Evolutionary conservation across 2,113 vertebrate species (phyloP).

Genomic region (Sisor rabdophorus): DNA sequence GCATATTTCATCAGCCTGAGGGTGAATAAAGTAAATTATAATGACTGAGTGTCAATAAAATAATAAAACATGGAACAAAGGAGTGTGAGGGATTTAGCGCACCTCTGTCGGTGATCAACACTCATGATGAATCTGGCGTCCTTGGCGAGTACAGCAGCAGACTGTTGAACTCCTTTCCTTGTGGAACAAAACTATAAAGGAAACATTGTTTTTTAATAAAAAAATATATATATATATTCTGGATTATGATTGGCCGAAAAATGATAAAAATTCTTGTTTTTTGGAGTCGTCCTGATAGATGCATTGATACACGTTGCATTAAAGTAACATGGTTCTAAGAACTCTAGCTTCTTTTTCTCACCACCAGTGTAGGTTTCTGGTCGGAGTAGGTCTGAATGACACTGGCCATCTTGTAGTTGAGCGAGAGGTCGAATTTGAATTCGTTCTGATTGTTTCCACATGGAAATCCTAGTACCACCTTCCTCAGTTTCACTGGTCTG

Average conservation of each 20-base stretch:
- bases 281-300: too few relatives aligned
- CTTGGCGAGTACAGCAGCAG: conserved; percentile 85
- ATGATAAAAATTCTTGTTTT: too few relatives aligned
- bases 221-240: conserved; percentile 7
- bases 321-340: background rate
- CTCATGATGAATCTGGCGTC: conserved; percentile 87
- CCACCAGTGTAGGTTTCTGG: conserved; percentile 91
- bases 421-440: conserved; percentile 93
- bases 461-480: conserved; percentile 92
- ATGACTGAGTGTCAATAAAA: background rate
- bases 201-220: background rate
- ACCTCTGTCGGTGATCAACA: conserved; percentile 88
- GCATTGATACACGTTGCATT: background rate
- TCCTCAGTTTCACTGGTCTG: conserved; percentile 90
- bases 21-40: conserved; percentile 19
- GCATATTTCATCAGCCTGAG: conserved; percentile 81
- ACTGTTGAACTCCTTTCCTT: conserved; percentile 93
- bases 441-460: conserved; percentile 82
- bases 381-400: conserved; percentile 92
- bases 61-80: background rate
- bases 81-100: background rate
- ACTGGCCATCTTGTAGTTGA: conserved; percentile 91
- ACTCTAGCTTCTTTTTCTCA: conserved; percentile 55
- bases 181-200: conserved; percentile 90
- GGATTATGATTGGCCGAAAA: background rate